Evolutionary conservation across 1,140 invertebrate species (phyloP).

Genomic region (Delia radicum): DNA sequence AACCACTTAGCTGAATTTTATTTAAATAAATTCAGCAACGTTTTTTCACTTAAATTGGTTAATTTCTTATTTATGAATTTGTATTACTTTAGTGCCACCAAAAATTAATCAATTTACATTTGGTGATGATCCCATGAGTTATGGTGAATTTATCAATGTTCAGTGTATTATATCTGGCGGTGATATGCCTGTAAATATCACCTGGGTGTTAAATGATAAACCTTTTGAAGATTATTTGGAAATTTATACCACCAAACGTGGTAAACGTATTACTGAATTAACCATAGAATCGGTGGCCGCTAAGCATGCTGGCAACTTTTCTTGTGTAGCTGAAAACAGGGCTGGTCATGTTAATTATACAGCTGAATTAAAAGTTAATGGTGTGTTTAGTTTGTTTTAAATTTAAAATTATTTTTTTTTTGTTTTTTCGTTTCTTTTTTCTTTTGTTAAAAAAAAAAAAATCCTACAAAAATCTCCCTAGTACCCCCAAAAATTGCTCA

Average conservation of each 20-base stretch:
- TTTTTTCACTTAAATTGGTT: too few relatives aligned
- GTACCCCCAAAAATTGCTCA: slow-evolving; percentile 68
- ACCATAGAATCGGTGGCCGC: slow-evolving; percentile 74
- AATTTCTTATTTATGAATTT: too few relatives aligned
- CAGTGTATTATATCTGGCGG: slow-evolving; percentile 69
- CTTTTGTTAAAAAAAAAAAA: slow-evolving; percentile 2
- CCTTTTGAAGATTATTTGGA: slow-evolving; percentile 58
- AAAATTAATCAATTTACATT: slow-evolving; percentile 67
- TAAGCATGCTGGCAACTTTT: slow-evolving; percentile 76
- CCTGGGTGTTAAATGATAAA: slow-evolving; percentile 63
- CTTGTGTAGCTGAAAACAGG: slow-evolving; percentile 72
- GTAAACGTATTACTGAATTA: slow-evolving; percentile 71
- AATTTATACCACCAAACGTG: slow-evolving; percentile 62
- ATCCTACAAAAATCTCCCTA: slow-evolving; percentile 42
- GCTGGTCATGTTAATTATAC: slow-evolving; percentile 68
- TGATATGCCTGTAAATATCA: slow-evolving; percentile 65
- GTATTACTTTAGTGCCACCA: slow-evolving; percentile 47
- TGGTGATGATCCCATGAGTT: slow-evolving; percentile 66
- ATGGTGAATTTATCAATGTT: slow-evolving; percentile 70
- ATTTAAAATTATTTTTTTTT: neutral
- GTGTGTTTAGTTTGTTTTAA: slow-evolving; percentile 49
- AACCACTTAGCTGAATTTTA: too few relatives aligned
- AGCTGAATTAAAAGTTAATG: slow-evolving; percentile 69
- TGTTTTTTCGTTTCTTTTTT: slow-evolving; percentile 28
- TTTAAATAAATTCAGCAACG: too few relatives aligned